Base-by-base conservation (phyloP, 2,797 vertebrate genomes). In the Micromesistius poutassou region DNA sequence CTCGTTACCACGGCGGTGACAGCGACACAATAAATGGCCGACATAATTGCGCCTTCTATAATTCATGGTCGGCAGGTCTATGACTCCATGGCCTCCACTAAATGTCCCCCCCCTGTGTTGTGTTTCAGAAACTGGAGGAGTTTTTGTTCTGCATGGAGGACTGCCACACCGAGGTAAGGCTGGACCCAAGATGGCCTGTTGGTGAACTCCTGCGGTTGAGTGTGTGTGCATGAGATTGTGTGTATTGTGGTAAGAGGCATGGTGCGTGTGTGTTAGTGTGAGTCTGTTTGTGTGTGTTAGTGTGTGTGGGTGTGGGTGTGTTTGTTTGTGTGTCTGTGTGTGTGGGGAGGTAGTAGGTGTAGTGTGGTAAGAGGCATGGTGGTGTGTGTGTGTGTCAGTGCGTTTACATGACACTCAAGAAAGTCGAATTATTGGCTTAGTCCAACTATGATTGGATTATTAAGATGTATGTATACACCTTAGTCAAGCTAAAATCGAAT, bases 131-230 rank as follows among this genome's bases (percentile, higher is more conserved):
- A 87, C 79, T 89, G 85, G 92, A 94, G 87, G 94, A 91, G 85
- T 88, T 90, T 91, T 90, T 95, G 84, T 94, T 94, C 93, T 93
- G 93, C 86, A 88, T 91, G 86, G 95, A 95, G 81, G 92, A 93
- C 55, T 87, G 82, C 90, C 93, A 93, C 77, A 90, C 91, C 72
- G 93, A 96, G 94, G 94, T 95, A 89, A 84, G 87, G 88, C 30
- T 66, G 33, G 62, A 10, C n/a, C 62, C 9, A 4, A 9, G 46
- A 3, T 62, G 14, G 46, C 46, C 46, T 50, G 16, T 1, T 19
- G 46, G 5, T 22, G 46, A 50, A 50, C 22, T 7, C 8, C 22
- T n/a, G 55, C n/a, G 55, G 55, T 62, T 62, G 55, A 25, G 55
- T 28, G 55, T 62, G 55, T 28, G 55, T 12, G n/a, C 19, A n/a